Evolutionary conservation across 2,888 invertebrate species (phyloP).

Genomic region (Isoperla grammatica): DNA sequence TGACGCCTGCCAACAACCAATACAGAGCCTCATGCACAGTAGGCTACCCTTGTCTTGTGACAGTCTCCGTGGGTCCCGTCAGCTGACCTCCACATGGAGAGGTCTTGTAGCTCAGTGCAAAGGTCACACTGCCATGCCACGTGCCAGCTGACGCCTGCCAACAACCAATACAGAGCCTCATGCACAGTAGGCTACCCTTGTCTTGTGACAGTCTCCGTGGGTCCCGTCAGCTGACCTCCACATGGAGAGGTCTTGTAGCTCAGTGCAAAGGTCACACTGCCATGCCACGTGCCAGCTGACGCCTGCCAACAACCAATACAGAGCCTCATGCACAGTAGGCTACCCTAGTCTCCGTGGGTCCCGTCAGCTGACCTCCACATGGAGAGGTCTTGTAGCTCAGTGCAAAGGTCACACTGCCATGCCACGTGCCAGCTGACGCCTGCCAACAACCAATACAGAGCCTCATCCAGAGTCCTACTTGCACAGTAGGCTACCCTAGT

Average conservation of each 20-base stretch:
- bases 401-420: constrained; percentile 44
- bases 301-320: too few relatives aligned
- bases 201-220: constrained; percentile 48
- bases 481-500: too few relatives aligned
- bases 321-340: too few relatives aligned
- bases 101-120: constrained; percentile 54
- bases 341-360: constrained; percentile 44
- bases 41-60: constrained; percentile 54
- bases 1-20: not conserved
- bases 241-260: constrained; percentile 59
- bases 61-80: constrained; percentile 42
- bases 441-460: too few relatives aligned
- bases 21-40: too few relatives aligned
- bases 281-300: not conserved
- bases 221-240: constrained; percentile 54
- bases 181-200: constrained; percentile 54
- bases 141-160: not conserved
- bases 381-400: constrained; percentile 55
- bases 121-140: constrained; percentile 41
- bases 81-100: constrained; percentile 65
- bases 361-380: constrained; percentile 61
- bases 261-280: constrained; percentile 47
- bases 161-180: too few relatives aligned
- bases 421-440: not conserved
- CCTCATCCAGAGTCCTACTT: too few relatives aligned